Conservation (phyloP, 2,797 vertebrate species). For the Chiloscyllium punctatum region DNA sequence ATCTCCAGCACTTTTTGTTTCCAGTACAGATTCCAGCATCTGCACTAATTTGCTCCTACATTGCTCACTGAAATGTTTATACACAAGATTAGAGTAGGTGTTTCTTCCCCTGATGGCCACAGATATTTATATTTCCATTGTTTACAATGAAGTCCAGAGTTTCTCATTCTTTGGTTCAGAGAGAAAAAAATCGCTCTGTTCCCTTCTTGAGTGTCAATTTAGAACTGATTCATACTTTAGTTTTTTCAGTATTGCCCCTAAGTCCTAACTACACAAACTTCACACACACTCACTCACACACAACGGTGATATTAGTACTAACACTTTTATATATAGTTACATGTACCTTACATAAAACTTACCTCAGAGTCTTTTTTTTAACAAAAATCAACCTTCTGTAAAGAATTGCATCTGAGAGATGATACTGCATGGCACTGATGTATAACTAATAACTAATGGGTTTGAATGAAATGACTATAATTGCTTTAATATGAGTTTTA, state of each 20-base stretch:
- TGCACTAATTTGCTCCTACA: no score
- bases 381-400: not conserved
- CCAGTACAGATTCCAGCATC: no score
- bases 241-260: not conserved
- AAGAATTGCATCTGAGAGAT: not conserved
- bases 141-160: not conserved
- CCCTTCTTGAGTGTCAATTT: not conserved
- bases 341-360: not conserved
- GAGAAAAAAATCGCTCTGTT: not conserved
- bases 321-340: not conserved
- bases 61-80: no score
- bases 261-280: not conserved
- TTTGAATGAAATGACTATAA: not conserved
- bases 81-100: no score
- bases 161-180: not conserved
- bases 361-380: not conserved
- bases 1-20: no score
- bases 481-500: not conserved
- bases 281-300: not conserved
- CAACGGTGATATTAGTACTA: not conserved
- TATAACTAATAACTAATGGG: not conserved
- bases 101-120: no score
- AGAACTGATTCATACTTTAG: not conserved
- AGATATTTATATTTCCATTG: not conserved
- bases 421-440: not conserved